Conservation (phyloP, 2,797 vertebrate species). For the Syngnathus rostellatus region DNA sequence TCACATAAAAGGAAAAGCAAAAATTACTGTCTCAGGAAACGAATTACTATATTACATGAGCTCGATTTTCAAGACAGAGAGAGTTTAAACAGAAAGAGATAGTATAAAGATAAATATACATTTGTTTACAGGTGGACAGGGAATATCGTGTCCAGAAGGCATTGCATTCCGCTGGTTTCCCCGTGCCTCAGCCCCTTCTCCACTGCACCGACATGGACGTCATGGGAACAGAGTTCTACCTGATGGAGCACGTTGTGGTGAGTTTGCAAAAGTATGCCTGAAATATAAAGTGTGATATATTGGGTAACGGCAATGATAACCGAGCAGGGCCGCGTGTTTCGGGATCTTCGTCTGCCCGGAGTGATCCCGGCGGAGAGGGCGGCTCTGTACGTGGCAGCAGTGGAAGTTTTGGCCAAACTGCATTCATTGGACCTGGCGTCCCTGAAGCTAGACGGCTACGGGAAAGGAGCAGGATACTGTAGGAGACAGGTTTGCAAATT, state of each 20-base stretch:
- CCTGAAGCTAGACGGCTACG: constrained; percentile 74
- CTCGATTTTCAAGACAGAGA: no score
- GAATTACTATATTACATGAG: no score
- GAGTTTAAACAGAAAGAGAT: background rate
- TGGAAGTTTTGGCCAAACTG: constrained; percentile 77
- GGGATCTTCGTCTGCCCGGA: constrained; percentile 72
- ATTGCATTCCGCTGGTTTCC: constrained; percentile 79
- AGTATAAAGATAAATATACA: background rate
- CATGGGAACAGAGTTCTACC: constrained; percentile 89
- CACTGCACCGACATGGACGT: constrained; percentile 75
- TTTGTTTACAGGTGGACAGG: constrained; percentile 74
- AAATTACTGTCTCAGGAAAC: no score
- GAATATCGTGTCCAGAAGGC: constrained; percentile 85
- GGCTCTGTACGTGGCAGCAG: constrained; percentile 78
- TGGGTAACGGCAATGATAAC: background rate
- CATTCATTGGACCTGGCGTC: constrained; percentile 72
- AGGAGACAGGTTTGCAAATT: constrained; percentile 74
- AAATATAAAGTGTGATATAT: background rate
- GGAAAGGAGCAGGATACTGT: constrained; percentile 80
- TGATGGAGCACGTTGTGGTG: constrained; percentile 88
- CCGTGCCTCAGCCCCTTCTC: constrained; percentile 81
- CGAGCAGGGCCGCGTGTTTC: constrained; percentile 83
- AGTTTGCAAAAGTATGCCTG: background rate
- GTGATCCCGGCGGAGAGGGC: constrained; percentile 74
- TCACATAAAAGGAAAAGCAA: no score